Percentiles rank a stretch among this genome's conserved stretches.
phyloP scores from a whole-genome alignment of 1,140 invertebrate genomes.

The Drosophila malerkotliana region DNA sequence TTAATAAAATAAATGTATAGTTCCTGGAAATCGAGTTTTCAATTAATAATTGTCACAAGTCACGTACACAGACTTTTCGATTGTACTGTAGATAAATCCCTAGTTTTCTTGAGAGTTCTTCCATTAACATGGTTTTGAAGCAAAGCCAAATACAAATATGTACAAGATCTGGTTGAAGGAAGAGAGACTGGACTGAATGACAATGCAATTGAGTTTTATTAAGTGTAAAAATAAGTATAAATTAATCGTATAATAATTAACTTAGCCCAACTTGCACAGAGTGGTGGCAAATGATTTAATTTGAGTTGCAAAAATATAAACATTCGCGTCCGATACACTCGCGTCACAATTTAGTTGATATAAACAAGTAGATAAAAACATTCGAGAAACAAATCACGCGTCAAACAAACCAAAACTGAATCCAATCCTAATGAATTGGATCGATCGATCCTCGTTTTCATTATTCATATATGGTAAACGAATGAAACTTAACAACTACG shows the following conservation, averaged over 20 bases:
- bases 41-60: constrained; percentile 31
- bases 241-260: constrained; percentile 65
- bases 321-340: constrained; percentile 22
- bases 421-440: constrained; percentile 16
- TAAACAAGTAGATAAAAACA: constrained; percentile 32
- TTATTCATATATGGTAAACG: constrained; percentile 19
- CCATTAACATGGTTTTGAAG: constrained; percentile 13
- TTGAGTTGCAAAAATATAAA: constrained; percentile 26
- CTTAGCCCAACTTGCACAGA: constrained; percentile 66
- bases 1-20: background rate
- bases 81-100: constrained; percentile 34
- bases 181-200: constrained; percentile 21
- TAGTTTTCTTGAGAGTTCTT: constrained; percentile 28
- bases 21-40: background rate
- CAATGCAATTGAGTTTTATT: constrained; percentile 56
- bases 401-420: constrained; percentile 50
- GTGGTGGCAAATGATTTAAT: constrained; percentile 58
- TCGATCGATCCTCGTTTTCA: constrained; percentile 20
- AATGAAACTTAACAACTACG: constrained; percentile 69
- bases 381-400: constrained; percentile 49
- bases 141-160: constrained; percentile 30
- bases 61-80: constrained; percentile 13
- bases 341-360: constrained; percentile 32
- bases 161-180: constrained; percentile 25
- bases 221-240: constrained; percentile 59